Evolutionary conservation across 1,140 invertebrate species (phyloP).

Genomic region (Drosophila neocordata): DNA sequence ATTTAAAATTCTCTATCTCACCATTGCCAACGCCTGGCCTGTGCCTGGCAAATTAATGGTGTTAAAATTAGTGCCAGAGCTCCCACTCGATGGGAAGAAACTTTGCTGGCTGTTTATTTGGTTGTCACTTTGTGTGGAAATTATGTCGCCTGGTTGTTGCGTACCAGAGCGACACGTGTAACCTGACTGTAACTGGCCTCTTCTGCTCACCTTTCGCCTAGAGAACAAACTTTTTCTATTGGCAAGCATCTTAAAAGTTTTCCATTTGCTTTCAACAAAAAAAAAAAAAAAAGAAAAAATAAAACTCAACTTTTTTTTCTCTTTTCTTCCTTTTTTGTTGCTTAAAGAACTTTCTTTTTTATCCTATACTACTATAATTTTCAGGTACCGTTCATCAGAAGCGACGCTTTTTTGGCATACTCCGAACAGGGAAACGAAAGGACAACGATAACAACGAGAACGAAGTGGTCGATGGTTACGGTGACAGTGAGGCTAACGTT

Average conservation of each 20-base stretch:
- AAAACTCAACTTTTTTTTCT: constrained; percentile 27
- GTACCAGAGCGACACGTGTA: constrained; percentile 57
- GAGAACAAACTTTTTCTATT: constrained; percentile 39
- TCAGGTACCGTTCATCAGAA: constrained; percentile 52
- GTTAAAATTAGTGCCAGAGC: constrained; percentile 71
- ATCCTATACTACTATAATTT: constrained; percentile 16
- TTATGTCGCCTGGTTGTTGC: constrained; percentile 60
- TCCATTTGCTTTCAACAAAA: constrained; percentile 19
- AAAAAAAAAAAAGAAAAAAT: background rate
- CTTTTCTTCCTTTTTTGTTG: background rate
- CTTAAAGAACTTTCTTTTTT: background rate
- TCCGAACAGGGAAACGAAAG: constrained; percentile 62
- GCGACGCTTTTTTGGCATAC: constrained; percentile 69
- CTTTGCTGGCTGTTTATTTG: constrained; percentile 66
- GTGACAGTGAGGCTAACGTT: background rate
- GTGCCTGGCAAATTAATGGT: constrained; percentile 73
- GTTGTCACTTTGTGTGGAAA: constrained; percentile 71
- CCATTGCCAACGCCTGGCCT: background rate
- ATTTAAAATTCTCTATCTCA: constrained; percentile 74
- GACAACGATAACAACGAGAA: constrained; percentile 44
- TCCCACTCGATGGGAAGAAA: constrained; percentile 23
- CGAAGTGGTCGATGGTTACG: background rate
- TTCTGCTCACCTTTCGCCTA: background rate
- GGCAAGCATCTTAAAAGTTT: constrained; percentile 54
- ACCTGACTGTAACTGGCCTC: constrained; percentile 29